phyloP scores from a whole-genome alignment of 2,113 vertebrate genomes.

The Geococcyx californianus region DNA sequence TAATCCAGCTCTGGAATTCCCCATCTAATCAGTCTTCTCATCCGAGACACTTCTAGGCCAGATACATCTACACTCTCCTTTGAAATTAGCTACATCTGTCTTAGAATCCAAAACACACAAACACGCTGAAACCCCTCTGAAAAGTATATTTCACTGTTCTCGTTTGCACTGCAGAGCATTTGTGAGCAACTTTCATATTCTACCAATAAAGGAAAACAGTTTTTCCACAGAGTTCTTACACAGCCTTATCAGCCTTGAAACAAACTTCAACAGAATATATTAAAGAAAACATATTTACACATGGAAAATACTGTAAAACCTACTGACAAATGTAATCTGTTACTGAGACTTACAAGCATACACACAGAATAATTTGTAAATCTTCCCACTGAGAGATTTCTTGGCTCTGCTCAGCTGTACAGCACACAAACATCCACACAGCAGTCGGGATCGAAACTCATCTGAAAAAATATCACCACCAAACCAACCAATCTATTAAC shows the following conservation, averaged over 20 bases:
- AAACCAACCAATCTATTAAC: not conserved
- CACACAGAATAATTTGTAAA: not conserved
- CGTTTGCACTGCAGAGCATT: not conserved
- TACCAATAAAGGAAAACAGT: not conserved
- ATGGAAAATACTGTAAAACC: not conserved
- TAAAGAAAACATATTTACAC: not conserved
- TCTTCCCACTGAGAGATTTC: not conserved
- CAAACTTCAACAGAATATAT: not conserved
- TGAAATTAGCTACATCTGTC: not conserved
- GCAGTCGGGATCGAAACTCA: not conserved
- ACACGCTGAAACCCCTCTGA: not conserved
- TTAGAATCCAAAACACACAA: not conserved
- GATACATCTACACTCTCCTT: not conserved
- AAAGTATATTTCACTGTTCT: not conserved
- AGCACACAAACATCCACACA: not conserved
- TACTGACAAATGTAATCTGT: not conserved
- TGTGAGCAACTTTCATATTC: not conserved
- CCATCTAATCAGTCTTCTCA: not conserved
- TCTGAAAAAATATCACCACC: not conserved
- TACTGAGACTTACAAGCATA: not conserved
- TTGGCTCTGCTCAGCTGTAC: not conserved
- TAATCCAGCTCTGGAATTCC: not conserved
- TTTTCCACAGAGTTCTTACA: not conserved
- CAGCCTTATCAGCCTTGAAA: not conserved
- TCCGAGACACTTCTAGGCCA: not conserved